phyloP scores from a whole-genome alignment of 2,113 vertebrate species.

The Atlantisia rogersi region DNA sequence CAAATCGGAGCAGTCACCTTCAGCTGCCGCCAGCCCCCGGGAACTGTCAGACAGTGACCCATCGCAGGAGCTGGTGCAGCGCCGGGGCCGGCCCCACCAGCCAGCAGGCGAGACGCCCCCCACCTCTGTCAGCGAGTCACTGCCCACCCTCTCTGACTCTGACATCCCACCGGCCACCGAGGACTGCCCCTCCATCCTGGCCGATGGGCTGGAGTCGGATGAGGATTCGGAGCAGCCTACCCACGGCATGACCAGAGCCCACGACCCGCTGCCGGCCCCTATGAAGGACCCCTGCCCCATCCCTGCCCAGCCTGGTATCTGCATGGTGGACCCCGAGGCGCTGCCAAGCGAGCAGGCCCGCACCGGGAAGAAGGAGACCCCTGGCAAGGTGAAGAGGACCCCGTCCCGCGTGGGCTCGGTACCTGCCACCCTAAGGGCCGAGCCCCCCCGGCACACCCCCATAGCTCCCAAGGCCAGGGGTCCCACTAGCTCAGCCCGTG shows the following conservation, averaged over 20 bases:
- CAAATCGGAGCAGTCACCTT: constrained; percentile 65
- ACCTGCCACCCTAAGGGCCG: not conserved
- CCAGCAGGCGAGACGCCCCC: constrained; percentile 73
- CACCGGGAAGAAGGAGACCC: constrained; percentile 20
- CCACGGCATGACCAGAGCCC: constrained; percentile 32
- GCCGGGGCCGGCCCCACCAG: not conserved
- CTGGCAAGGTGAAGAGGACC: constrained; percentile 66
- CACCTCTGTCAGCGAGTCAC: constrained; percentile 84
- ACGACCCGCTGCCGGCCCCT: constrained; percentile 80
- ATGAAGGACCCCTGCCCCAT: constrained; percentile 85
- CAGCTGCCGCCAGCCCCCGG: constrained; percentile 45
- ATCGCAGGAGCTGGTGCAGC: constrained; percentile 74
- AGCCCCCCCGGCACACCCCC: not conserved
- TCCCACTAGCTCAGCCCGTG: not conserved
- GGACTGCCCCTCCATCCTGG: constrained; percentile 81
- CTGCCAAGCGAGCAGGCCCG: constrained; percentile 44
- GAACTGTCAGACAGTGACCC: constrained; percentile 79
- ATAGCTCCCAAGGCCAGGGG: constrained; percentile 61
- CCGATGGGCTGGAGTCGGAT: constrained; percentile 83
- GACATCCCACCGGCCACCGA: constrained; percentile 76
- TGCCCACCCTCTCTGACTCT: constrained; percentile 83
- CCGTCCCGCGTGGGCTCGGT: not conserved
- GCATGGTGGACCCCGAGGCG: constrained; percentile 88
- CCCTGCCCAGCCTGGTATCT: constrained; percentile 84
- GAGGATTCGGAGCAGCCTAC: constrained; percentile 75